These are phyloP conservation scores for Eolophus roseicapilla DNA, from an alignment of 2,113 vertebrate genomes.

Conservation along the genomic window DNA sequence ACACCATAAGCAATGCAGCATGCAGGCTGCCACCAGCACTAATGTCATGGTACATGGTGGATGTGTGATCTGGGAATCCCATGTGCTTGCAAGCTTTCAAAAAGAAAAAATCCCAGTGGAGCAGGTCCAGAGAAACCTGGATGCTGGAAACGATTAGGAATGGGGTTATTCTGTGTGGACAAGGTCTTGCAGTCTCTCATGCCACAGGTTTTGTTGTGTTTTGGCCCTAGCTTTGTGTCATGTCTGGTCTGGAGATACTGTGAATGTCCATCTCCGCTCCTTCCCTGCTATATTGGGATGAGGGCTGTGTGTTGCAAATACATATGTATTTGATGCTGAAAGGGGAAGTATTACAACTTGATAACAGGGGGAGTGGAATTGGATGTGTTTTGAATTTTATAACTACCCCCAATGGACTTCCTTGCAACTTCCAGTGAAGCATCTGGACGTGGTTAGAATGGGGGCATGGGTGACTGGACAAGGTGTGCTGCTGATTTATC, in stretches of 20 bases:
- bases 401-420: neutral
- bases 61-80: neutral
- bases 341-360: neutral
- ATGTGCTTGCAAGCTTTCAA: neutral
- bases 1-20: neutral
- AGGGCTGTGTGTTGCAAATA: neutral
- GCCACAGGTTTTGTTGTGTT: neutral
- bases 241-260: neutral
- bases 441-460: neutral
- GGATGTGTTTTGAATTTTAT: neutral
- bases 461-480: neutral
- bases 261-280: neutral
- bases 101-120: neutral
- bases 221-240: neutral
- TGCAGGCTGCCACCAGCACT: neutral
- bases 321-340: neutral
- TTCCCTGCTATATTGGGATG: neutral
- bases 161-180: neutral
- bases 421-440: neutral
- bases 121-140: neutral
- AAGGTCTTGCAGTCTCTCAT: neutral
- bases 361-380: neutral
- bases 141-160: neutral
- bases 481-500: constrained; percentile 9
- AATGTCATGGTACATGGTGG: fast-evolving